Base-by-base conservation (phyloP, 1,140 invertebrate genomes). In the Palaemon carinicauda region DNA sequence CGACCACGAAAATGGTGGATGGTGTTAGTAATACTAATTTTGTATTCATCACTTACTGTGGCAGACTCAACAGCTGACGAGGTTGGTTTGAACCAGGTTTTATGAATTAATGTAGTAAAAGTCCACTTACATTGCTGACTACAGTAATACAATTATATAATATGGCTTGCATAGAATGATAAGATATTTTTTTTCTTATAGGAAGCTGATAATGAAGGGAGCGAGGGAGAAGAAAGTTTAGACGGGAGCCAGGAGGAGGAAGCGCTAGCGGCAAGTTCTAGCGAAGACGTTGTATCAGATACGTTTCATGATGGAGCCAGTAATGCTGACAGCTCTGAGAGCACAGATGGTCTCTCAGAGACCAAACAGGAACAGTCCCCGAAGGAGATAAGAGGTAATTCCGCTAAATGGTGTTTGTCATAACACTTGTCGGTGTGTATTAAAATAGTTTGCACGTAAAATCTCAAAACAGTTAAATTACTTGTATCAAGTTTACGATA, bases 351-450 rank as follows among this genome's bases (percentile, higher is more conserved):
- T 24, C 29, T 7, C 3, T 19, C 73, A 29, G 33, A 75, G 24
- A 12, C 73, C 9, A 51, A 75, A 41, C 1, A 19, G 33, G 73
- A 75, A 51, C 51, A 50, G 73, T 50, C 73, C 33, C 17, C 73
- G 50, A n/a, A 75, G 41, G 73, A 75, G 14, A 75, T 75, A 12
- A 75, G 73, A 75, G 73, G 73, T 75, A 33, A 75, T 31, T 24
- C 65, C 31, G 33, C 5, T 50, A 21, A 50, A 9, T 21, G 41
- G 33, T 54, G 29, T 21, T n/a, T 19, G 12, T 77, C 3, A 7
- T 15, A 51, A 31, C 7, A 27, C 14, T 7, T 10, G 21, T n/a
- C 52, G 24, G 41, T 53, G 15, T 21, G 17, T 52, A 12, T 41
- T 12, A 41, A 41, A 41, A 12, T 41, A n/a, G n/a, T n/a, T n/a